Evolutionary conservation across 92 coral and sea anemone genomes (phyloP).

Genomic region (Palythoa grandis): DNA sequence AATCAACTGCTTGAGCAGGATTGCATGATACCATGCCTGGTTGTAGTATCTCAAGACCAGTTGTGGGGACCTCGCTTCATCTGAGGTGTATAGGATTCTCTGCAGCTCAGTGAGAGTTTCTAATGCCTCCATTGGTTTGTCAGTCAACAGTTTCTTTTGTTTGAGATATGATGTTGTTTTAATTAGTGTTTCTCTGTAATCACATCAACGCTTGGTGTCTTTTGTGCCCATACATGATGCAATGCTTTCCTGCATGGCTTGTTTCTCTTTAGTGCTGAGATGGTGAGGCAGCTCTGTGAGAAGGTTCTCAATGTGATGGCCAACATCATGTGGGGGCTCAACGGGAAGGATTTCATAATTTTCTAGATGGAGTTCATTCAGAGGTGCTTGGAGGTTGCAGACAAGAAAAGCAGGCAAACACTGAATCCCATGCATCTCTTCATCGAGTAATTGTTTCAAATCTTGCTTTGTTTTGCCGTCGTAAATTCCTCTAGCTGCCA

Average conservation of each 20-base stretch:
- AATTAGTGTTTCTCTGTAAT: constrained; percentile 49
- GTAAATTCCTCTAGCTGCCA: constrained; percentile 52
- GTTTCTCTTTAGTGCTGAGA: constrained; percentile 22
- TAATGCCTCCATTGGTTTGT: constrained; percentile 18
- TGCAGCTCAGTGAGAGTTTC: constrained; percentile 55
- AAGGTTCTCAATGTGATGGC: no score
- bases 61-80: constrained; percentile 23
- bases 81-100: constrained; percentile 37
- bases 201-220: constrained; percentile 60
- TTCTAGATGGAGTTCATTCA: no score
- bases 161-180: constrained; percentile 52
- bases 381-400: no score
- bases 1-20: constrained; percentile 42
- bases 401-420: no score
- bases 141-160: constrained; percentile 42
- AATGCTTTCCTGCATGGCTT: constrained; percentile 30
- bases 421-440: background rate
- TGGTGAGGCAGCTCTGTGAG: constrained; percentile 35
- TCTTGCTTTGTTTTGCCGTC: constrained; percentile 55
- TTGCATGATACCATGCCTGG: constrained; percentile 57
- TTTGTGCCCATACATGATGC: constrained; percentile 40
- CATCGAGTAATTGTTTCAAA: constrained; percentile 23
- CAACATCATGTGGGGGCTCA: no score
- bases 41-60: constrained; percentile 35
- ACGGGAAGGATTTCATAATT: no score